Conservation (phyloP, 2,797 vertebrate species). For the Rhinatrema bivittatum region DNA sequence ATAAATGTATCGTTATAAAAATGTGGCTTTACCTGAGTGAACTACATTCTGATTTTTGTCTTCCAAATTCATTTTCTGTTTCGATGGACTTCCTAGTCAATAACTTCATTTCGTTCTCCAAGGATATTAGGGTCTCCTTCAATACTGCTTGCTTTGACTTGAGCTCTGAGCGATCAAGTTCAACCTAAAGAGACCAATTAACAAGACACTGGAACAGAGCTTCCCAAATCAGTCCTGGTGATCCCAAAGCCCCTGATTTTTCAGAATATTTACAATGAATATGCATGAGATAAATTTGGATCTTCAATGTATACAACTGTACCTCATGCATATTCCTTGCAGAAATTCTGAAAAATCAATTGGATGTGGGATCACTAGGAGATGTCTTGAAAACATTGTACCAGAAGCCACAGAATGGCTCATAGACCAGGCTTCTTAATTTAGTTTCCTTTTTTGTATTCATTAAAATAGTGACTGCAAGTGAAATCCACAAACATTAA, state of each 20-base stretch:
- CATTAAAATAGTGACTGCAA: no score
- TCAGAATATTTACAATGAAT: background rate
- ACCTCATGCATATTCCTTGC: no score
- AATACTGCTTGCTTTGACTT: conserved; percentile 50
- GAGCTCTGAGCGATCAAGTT: conserved; percentile 60
- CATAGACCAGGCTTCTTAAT: no score
- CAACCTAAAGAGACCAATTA: conserved; percentile 49
- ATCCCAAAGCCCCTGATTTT: background rate
- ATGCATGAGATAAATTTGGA: background rate
- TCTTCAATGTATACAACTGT: background rate
- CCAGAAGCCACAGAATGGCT: no score
- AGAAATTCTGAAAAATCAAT: no score
- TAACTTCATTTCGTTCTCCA: conserved; percentile 63
- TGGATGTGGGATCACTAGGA: no score
- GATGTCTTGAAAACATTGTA: no score
- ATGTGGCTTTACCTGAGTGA: conserved; percentile 55
- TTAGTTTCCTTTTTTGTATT: no score
- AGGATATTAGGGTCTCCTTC: conserved; percentile 52
- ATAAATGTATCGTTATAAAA: no score
- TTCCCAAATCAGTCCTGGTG: no score
- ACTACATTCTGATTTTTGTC: conserved; percentile 52
- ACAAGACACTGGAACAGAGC: conserved; percentile 15
- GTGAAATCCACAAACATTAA: no score
- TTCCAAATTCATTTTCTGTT: conserved; percentile 54
- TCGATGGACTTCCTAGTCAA: conserved; percentile 48